These are phyloP conservation scores for Lemur catta DNA, from an alignment of 2,797 vertebrate species.

Conservation along the genomic window DNA sequence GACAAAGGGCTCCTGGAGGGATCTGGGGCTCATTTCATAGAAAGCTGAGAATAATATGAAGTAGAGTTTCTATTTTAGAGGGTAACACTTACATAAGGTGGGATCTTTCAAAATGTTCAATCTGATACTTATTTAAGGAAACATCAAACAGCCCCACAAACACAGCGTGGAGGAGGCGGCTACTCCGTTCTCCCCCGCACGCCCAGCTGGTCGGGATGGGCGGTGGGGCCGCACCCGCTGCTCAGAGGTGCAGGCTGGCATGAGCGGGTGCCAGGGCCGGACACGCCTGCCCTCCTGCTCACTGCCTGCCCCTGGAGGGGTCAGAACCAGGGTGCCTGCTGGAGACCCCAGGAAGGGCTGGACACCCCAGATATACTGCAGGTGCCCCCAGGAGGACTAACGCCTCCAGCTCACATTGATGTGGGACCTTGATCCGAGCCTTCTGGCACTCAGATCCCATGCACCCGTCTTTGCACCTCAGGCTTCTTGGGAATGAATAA, in stretches of 20 bases:
- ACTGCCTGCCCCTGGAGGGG: not conserved
- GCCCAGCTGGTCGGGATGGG: not conserved
- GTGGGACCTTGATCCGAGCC: not conserved
- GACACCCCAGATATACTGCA: not conserved
- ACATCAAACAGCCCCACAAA: not conserved
- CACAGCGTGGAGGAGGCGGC: not conserved
- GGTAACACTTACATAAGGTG: slow-evolving; percentile 50
- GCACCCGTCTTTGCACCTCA: not conserved
- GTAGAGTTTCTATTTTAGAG: slow-evolving; percentile 56
- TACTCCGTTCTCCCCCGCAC: not conserved
- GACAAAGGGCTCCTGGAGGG: slow-evolving; percentile 5
- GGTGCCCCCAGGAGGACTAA: too few relatives aligned
- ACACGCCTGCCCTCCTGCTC: not conserved
- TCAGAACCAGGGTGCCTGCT: not conserved
- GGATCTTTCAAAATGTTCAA: slow-evolving; percentile 56
- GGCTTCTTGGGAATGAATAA: not conserved
- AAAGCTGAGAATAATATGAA: slow-evolving; percentile 44
- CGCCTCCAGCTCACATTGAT: not conserved
- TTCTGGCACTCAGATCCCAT: not conserved
- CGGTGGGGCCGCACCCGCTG: not conserved
- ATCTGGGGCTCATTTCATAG: slow-evolving; percentile 37
- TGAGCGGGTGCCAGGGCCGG: accelerated
- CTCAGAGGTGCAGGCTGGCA: not conserved
- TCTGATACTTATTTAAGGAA: slow-evolving; percentile 56
- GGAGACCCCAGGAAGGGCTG: not conserved